A percentile compares a stretch with the other conserved stretches of the same genome.
These are phyloP conservation scores for Cyprinus carpio DNA, from an alignment of 2,113 vertebrate genomes.

Conservation along the genomic window DNA sequence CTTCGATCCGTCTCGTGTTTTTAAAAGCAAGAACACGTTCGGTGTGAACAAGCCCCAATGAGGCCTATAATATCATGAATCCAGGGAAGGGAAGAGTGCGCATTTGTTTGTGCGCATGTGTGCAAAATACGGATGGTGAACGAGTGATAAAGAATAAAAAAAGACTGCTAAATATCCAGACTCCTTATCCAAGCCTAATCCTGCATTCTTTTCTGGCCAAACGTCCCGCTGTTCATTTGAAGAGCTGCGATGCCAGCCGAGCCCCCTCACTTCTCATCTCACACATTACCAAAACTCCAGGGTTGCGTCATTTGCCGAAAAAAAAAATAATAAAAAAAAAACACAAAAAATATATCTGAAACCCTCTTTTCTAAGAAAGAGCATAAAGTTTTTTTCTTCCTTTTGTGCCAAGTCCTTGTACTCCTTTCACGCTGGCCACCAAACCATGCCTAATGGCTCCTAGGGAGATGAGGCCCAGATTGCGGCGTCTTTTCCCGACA, in stretches of 20 bases:
- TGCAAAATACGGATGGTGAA: background rate
- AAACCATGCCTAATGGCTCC: constrained; percentile 49
- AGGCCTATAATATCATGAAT: constrained; percentile 13
- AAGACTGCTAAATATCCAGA: background rate
- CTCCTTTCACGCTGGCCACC: constrained; percentile 40
- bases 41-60: background rate
- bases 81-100: background rate
- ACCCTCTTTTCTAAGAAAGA: background rate
- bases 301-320: background rate
- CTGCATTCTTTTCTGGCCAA: constrained; percentile 11
- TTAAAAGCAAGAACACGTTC: background rate
- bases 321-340: background rate
- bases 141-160: background rate
- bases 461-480: constrained; percentile 40
- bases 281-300: background rate
- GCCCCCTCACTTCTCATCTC: constrained; percentile 10
- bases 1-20: background rate
- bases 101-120: background rate
- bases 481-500: constrained; percentile 25
- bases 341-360: constrained; percentile 10
- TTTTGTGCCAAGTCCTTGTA: constrained; percentile 36
- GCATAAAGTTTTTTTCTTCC: background rate
- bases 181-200: constrained; percentile 18
- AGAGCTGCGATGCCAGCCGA: constrained; percentile 13
- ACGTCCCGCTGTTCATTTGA: constrained; percentile 2